A percentile compares a stretch with the other conserved stretches of the same genome.
phyloP scores from a whole-genome alignment of 2,888 invertebrate genomes.

The Ophonus ardosiacus region DNA sequence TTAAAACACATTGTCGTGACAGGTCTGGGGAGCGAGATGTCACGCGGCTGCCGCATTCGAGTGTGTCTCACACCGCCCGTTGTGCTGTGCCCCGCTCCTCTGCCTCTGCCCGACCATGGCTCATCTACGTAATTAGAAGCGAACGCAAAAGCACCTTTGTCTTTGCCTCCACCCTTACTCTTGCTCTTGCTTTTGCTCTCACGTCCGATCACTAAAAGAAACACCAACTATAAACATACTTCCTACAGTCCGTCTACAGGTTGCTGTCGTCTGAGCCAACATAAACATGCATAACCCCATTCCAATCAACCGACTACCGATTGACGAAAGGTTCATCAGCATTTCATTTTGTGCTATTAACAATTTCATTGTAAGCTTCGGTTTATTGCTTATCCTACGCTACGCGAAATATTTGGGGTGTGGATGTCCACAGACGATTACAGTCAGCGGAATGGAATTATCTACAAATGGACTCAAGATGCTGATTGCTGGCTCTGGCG shows the following conservation, averaged over 20 bases:
- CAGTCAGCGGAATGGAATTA: conserved; percentile 12
- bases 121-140: conserved; percentile 62
- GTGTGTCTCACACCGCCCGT: conserved; percentile 37
- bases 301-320: not conserved
- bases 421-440: conserved; percentile 7
- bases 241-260: conserved; percentile 15
- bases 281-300: not conserved
- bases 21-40: conserved; percentile 69
- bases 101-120: conserved; percentile 21
- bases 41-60: conserved; percentile 57
- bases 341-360: conserved; percentile 8
- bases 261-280: not conserved
- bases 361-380: conserved; percentile 10
- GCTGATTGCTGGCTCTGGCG: not conserved
- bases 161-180: not conserved
- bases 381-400: not conserved
- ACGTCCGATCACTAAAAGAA: not conserved
- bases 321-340: not conserved
- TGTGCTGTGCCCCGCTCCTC: conserved; percentile 18
- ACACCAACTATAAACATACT: conserved; percentile 28
- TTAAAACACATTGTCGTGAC: conserved; percentile 74
- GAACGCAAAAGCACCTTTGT: conserved; percentile 37
- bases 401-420: conserved; percentile 22
- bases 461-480: conserved; percentile 38
- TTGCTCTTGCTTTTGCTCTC: too few relatives aligned